These are phyloP conservation scores for Cryptotis parvus DNA, from an alignment of 2,113 vertebrate genomes.

Conservation along the genomic window DNA sequence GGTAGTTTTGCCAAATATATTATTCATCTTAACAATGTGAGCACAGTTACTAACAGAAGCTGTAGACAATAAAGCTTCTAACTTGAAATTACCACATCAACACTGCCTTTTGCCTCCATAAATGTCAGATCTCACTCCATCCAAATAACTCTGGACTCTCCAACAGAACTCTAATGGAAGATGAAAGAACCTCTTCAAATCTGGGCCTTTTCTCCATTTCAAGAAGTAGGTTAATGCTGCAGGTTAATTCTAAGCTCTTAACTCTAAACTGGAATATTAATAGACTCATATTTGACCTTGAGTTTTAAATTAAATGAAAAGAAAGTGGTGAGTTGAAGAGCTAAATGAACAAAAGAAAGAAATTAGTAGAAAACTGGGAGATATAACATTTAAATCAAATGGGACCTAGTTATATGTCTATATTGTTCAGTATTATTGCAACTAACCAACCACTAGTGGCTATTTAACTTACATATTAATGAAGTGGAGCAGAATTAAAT, in stretches of 20 bases:
- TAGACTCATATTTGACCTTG: not conserved
- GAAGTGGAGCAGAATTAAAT: constrained; percentile 15
- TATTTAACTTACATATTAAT: constrained; percentile 10
- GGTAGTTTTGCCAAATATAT: not conserved
- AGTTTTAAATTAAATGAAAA: constrained; percentile 42
- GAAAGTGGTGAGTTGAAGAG: not conserved
- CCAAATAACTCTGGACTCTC: constrained; percentile 44
- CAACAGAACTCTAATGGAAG: constrained; percentile 68
- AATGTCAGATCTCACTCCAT: constrained; percentile 60
- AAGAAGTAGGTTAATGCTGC: constrained; percentile 42
- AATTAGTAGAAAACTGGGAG: not conserved
- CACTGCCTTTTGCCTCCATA: constrained; percentile 25
- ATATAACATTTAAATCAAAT: constrained; percentile 18
- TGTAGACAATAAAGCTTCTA: constrained; percentile 26
- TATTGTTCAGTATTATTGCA: not conserved
- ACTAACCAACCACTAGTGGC: too few relatives aligned
- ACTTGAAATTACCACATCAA: constrained; percentile 24
- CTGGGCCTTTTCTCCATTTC: constrained; percentile 30
- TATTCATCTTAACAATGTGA: not conserved
- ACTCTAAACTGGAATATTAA: not conserved
- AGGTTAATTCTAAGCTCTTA: constrained; percentile 46
- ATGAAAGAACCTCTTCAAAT: constrained; percentile 66
- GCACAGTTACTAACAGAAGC: constrained; percentile 50
- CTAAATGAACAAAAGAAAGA: not conserved
- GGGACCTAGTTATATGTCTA: not conserved